Conservation (phyloP, 2,888 invertebrate genomes). For the Xanthorhoe designata region DNA sequence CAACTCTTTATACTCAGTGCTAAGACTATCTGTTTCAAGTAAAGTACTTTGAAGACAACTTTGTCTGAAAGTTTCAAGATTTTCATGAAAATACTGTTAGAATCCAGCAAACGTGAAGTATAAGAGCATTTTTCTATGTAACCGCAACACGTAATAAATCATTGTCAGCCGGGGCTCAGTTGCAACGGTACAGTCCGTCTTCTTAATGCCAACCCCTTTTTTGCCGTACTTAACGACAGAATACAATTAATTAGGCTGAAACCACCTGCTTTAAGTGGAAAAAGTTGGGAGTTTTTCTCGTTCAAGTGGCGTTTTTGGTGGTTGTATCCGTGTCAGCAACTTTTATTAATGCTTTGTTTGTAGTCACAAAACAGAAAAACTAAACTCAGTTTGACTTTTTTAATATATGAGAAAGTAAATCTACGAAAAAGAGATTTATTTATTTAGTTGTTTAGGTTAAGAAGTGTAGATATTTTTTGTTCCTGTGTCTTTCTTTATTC, state of each 20-base stretch:
- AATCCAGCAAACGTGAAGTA: constrained; percentile 2
- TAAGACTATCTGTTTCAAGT: not conserved
- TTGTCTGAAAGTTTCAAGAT: not conserved
- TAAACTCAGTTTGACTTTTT: not conserved
- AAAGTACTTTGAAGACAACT: not conserved
- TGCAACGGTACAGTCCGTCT: constrained; percentile 58
- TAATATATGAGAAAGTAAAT: too few relatives aligned
- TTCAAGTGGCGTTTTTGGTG: not conserved
- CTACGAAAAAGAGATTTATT: too few relatives aligned
- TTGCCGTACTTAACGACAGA: constrained; percentile 46
- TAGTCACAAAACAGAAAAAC: not conserved
- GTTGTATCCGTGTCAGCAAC: not conserved
- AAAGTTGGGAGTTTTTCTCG: constrained; percentile 4
- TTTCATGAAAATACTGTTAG: constrained; percentile 5
- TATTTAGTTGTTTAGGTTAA: too few relatives aligned
- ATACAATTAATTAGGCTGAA: constrained; percentile 45
- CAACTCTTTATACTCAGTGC: not conserved
- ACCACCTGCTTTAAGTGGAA: constrained; percentile 35
- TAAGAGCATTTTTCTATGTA: constrained; percentile 25
- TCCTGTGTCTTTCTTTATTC: too few relatives aligned
- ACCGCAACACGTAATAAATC: constrained; percentile 51
- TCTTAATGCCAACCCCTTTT: constrained; percentile 55
- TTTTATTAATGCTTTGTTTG: not conserved
- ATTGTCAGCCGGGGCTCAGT: constrained; percentile 59
- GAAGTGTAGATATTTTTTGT: too few relatives aligned